Conservation (phyloP, 2,113 vertebrate genomes). For the human (Homo sapiens) region DNA sequence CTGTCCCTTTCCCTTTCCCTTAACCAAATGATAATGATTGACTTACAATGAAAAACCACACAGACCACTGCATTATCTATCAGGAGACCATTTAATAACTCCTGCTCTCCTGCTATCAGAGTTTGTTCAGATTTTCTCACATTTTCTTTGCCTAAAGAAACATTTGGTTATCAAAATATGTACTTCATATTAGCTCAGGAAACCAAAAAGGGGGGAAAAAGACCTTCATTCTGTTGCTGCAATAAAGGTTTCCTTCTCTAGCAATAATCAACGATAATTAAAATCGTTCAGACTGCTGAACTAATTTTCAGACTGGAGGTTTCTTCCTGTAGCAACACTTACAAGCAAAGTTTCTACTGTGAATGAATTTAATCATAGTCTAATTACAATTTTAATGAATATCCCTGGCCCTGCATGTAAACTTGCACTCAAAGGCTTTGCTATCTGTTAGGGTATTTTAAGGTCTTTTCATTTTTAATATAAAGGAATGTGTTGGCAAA, state of each 20-base stretch:
- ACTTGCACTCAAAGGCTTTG: constrained; percentile 82
- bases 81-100: constrained; percentile 68
- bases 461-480: constrained; percentile 84
- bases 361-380: constrained; percentile 87
- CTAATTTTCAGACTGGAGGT: constrained; percentile 88
- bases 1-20: not conserved
- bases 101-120: constrained; percentile 64
- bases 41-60: not conserved
- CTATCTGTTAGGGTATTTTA: constrained; percentile 79
- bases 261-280: constrained; percentile 89
- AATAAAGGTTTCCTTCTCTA: constrained; percentile 88
- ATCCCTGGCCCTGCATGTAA: constrained; percentile 86
- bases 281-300: constrained; percentile 87
- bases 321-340: constrained; percentile 88
- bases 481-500: constrained; percentile 77
- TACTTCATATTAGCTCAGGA: constrained; percentile 76
- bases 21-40: not conserved
- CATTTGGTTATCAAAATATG: constrained; percentile 82
- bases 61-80: not conserved
- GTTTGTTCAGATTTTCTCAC: constrained; percentile 69
- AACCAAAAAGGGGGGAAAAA: constrained; percentile 59
- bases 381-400: constrained; percentile 92
- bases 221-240: constrained; percentile 84
- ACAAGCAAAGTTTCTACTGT: constrained; percentile 85
- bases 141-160: constrained; percentile 78